phyloP scores from a whole-genome alignment of 2,888 invertebrate genomes.

The Patella pellucida region DNA sequence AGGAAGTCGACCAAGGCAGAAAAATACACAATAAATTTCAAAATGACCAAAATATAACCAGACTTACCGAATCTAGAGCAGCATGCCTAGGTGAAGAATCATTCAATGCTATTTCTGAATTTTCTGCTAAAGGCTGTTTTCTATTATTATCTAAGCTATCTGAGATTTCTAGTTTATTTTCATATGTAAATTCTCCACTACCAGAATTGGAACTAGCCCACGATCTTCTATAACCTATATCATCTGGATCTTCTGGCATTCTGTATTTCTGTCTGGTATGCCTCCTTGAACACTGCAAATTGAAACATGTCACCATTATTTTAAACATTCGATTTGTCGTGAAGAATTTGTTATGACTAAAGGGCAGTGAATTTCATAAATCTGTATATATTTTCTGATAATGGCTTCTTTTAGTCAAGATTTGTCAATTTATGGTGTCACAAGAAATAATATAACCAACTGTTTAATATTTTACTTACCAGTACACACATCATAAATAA shows the following conservation, averaged over 20 bases:
- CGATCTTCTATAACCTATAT: conserved; percentile 51
- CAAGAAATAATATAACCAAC: neutral
- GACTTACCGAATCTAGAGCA: neutral
- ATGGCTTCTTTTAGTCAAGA: too few species aligned
- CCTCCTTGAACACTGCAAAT: conserved; percentile 52
- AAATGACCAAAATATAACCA: neutral
- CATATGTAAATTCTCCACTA: conserved; percentile 4
- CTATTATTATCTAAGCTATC: neutral
- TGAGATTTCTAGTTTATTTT: conserved; percentile 4
- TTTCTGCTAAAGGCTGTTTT: conserved; percentile 2
- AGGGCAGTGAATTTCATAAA: too few species aligned
- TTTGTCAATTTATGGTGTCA: neutral
- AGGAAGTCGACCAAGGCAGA: too few species aligned
- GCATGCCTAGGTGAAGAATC: neutral
- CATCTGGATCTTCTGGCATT: conserved; percentile 57
- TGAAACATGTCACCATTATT: too few species aligned
- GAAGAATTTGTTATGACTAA: too few species aligned
- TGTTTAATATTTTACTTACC: conserved; percentile 40
- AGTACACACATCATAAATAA: conserved; percentile 48
- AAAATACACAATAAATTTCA: too few species aligned
- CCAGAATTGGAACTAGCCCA: conserved; percentile 38
- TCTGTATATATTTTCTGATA: too few species aligned
- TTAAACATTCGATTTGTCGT: too few species aligned
- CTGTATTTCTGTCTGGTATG: conserved; percentile 55
- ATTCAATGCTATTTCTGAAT: neutral